Evolutionary conservation across 2,113 vertebrate species (phyloP).

Genomic region (Sialia sialis): DNA sequence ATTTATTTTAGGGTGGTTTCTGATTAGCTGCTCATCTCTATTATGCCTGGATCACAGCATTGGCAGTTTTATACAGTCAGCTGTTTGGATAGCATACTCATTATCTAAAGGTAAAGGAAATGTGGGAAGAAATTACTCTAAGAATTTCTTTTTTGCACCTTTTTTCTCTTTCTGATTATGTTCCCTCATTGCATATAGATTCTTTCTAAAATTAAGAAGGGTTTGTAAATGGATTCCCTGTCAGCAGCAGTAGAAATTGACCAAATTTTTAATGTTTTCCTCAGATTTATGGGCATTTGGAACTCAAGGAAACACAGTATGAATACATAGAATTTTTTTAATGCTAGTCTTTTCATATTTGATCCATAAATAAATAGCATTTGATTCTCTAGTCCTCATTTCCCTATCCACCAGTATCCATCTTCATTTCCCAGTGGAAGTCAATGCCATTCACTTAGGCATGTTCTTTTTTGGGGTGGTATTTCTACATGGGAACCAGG

Average conservation of each 20-base stretch:
- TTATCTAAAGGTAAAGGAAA: conserved; percentile 12
- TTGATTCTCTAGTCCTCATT: not conserved
- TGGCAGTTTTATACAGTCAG: conserved; percentile 28
- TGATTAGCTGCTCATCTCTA: conserved; percentile 12
- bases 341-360: not conserved
- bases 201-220: not conserved
- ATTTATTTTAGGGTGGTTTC: not conserved
- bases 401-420: not conserved
- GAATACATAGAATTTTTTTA: not conserved
- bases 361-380: not conserved
- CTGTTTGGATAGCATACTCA: not conserved
- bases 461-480: not conserved
- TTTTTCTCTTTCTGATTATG: not conserved
- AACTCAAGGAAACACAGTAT: not conserved
- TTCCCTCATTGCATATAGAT: not conserved
- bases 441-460: not conserved
- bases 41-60: not conserved
- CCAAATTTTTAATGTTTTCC: not conserved
- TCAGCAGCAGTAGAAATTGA: not conserved
- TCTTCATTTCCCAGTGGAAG: conserved; percentile 27
- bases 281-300: not conserved
- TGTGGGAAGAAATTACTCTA: not conserved
- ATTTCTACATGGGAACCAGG: conserved; percentile 26
- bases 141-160: not conserved
- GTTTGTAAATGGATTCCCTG: not conserved